A percentile compares a stretch with the other conserved stretches of the same genome.
Evolutionary conservation across 2,113 vertebrate species (phyloP).

Genomic region (Brachyistius frenatus): DNA sequence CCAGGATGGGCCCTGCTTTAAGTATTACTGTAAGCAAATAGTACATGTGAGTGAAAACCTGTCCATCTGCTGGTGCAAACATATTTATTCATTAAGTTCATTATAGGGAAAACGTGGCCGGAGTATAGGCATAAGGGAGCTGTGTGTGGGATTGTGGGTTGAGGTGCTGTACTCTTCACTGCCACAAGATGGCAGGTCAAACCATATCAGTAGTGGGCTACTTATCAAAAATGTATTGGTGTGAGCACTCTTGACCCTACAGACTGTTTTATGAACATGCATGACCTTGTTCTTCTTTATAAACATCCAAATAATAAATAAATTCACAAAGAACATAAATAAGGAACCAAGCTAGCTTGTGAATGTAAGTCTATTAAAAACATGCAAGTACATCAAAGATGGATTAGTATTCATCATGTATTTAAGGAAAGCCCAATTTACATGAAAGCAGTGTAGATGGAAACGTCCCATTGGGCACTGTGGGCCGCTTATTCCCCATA

Average conservation of each 20-base stretch:
- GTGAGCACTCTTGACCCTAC: background rate
- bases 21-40: conserved; percentile 29
- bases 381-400: conserved; percentile 36
- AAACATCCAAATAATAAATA: conserved; percentile 1
- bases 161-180: conserved; percentile 24
- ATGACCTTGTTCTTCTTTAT: background rate
- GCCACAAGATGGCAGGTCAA: conserved; percentile 78
- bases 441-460: conserved; percentile 60
- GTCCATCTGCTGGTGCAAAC: conserved; percentile 10
- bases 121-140: background rate
- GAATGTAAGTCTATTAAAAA: conserved; percentile 30
- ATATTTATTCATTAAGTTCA: conserved; percentile 11
- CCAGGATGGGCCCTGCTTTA: conserved; percentile 12
- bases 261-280: background rate
- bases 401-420: conserved; percentile 46
- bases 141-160: background rate
- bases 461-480: conserved; percentile 46
- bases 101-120: conserved; percentile 5
- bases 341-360: conserved; percentile 1
- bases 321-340: background rate
- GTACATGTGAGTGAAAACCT: conserved; percentile 5
- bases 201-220: conserved; percentile 1
- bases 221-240: background rate
- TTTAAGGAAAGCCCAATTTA: conserved; percentile 46
- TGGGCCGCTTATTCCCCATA: conserved; percentile 37